Conservation (phyloP, 2,113 vertebrate genomes). For the Regulus satrapa region DNA sequence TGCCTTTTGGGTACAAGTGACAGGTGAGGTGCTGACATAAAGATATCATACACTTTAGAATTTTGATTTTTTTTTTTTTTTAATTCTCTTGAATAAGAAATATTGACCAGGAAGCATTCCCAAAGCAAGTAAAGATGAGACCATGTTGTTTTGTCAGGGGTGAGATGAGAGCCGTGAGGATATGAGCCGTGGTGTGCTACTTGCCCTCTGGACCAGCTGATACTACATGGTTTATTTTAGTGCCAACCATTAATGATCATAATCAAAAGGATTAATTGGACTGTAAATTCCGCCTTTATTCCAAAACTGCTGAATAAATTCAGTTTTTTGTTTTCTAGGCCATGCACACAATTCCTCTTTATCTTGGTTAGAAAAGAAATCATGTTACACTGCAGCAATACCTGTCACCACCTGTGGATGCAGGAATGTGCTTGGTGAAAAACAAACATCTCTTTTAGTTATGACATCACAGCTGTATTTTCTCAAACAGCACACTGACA, state of each 20-base stretch:
- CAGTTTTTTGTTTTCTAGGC: background rate
- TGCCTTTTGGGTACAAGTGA: background rate
- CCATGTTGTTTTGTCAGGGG: background rate
- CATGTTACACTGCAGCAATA: background rate
- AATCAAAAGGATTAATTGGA: background rate
- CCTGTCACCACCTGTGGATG: rapidly evolving
- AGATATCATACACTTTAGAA: background rate
- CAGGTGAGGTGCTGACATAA: background rate
- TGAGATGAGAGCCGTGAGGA: background rate
- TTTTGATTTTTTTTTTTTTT: background rate
- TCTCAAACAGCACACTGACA: background rate
- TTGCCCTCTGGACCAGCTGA: background rate
- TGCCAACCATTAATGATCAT: background rate
- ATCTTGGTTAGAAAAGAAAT: background rate
- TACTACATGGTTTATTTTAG: background rate
- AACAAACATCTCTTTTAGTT: background rate
- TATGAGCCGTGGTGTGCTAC: background rate
- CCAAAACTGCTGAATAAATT: background rate
- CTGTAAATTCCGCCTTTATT: background rate
- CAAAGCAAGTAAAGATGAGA: background rate
- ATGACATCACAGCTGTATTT: background rate
- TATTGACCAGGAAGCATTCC: background rate
- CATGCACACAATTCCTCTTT: background rate
- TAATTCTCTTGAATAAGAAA: background rate
- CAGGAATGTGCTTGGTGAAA: rapidly evolving